Conservation (phyloP, 2,113 vertebrate species). For the Cyprinus carpio region DNA sequence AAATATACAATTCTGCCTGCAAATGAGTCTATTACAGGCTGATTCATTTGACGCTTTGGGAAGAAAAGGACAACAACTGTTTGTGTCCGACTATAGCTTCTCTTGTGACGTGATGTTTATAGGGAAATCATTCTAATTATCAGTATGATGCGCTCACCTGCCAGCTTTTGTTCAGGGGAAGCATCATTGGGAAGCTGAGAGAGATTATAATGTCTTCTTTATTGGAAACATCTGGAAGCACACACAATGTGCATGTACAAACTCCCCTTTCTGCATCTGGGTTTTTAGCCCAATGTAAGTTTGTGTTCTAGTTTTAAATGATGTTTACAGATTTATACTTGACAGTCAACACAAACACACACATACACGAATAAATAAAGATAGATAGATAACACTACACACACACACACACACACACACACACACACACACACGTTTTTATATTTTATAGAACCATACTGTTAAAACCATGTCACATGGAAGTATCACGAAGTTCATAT, state of each 20-base stretch:
- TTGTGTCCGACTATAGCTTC: background rate
- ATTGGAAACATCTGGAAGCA: conserved; percentile 27
- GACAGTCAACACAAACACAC: no score
- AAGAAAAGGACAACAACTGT: conserved; percentile 16
- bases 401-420: no score
- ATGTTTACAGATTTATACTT: no score
- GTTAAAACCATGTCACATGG: no score
- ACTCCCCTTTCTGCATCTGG: background rate
- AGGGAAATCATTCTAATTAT: conserved; percentile 56
- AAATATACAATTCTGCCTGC: background rate
- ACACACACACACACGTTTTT: no score
- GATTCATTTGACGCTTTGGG: conserved; percentile 4
- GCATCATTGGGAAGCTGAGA: conserved; percentile 23
- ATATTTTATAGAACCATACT: no score
- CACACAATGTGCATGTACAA: background rate
- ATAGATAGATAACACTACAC: no score
- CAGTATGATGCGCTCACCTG: conserved; percentile 46
- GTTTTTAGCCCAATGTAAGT: background rate
- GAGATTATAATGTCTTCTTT: conserved; percentile 30
- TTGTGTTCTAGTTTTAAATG: background rate
- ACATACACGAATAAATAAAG: no score
- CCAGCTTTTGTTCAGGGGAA: conserved; percentile 52
- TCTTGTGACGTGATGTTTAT: background rate
- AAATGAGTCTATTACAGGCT: conserved; percentile 21
- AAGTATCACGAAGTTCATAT: no score